Conservation (phyloP, 2,797 vertebrate species). For the Acomys russatus region DNA sequence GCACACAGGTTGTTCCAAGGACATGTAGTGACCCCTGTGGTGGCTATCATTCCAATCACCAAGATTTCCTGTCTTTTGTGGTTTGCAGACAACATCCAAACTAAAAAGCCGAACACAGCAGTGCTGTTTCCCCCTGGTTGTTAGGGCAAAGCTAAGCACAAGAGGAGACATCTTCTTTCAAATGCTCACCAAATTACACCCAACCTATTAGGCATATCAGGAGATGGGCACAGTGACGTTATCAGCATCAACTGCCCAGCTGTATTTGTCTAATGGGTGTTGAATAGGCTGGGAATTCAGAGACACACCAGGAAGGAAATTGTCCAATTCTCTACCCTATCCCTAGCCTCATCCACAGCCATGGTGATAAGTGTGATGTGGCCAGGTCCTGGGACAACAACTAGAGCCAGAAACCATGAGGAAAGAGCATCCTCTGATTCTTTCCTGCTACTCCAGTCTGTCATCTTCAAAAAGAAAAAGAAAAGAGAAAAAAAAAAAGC, state of each 20-base stretch:
- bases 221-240: slow-evolving; percentile 83
- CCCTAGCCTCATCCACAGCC: background rate
- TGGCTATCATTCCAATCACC: slow-evolving; percentile 54
- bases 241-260: slow-evolving; percentile 70
- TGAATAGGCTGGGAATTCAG: slow-evolving; percentile 70
- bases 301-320: slow-evolving; percentile 78
- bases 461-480: too few species aligned
- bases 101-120: background rate
- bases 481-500: background rate
- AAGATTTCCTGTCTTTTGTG: slow-evolving; percentile 72
- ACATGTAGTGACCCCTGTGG: slow-evolving; percentile 23
- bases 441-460: too few species aligned
- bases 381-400: slow-evolving; percentile 9
- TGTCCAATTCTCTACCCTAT: slow-evolving; percentile 52
- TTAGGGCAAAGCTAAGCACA: slow-evolving; percentile 60
- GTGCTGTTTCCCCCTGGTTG: slow-evolving; percentile 57
- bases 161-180: slow-evolving; percentile 69
- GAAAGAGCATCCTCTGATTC: background rate
- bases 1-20: slow-evolving; percentile 59
- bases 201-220: slow-evolving; percentile 64
- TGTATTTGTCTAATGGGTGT: slow-evolving; percentile 56
- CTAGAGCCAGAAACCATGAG: background rate
- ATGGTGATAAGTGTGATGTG: background rate
- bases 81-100: slow-evolving; percentile 12
- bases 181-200: slow-evolving; percentile 70